phyloP scores from a whole-genome alignment of 2,888 invertebrate species.

The Amphiduros pacificus region DNA sequence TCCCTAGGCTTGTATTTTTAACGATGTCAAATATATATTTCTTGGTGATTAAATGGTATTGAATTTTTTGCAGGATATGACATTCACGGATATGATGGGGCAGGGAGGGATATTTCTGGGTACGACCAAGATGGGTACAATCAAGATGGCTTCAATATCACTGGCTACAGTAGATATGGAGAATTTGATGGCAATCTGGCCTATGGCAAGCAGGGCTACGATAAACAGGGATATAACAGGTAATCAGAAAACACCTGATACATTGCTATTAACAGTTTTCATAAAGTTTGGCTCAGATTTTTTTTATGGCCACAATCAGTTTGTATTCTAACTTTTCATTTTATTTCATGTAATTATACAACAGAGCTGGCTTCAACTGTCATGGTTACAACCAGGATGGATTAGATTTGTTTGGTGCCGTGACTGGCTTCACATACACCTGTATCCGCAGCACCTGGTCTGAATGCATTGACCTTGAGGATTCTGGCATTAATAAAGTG shows the following conservation, averaged over 20 bases:
- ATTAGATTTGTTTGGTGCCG: slow-evolving; percentile 36
- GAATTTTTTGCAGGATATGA: slow-evolving; percentile 42
- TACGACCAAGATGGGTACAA: slow-evolving; percentile 51
- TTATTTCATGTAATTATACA: background rate
- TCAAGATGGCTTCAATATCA: slow-evolving; percentile 49
- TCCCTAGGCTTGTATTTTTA: too few relatives aligned
- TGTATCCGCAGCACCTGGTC: background rate
- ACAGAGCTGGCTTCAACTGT: slow-evolving; percentile 51
- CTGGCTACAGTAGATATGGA: slow-evolving; percentile 41
- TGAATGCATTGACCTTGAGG: too few relatives aligned
- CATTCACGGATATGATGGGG: slow-evolving; percentile 44
- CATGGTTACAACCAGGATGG: slow-evolving; percentile 46
- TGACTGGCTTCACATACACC: background rate
- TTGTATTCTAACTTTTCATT: background rate
- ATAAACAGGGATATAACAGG: slow-evolving; percentile 52
- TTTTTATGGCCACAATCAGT: background rate
- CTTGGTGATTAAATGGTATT: too few relatives aligned
- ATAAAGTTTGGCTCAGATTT: background rate
- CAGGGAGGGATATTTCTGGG: slow-evolving; percentile 38
- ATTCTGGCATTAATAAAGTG: too few relatives aligned
- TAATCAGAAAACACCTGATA: too few relatives aligned
- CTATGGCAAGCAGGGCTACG: slow-evolving; percentile 45
- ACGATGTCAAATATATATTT: too few relatives aligned
- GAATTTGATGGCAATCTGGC: slow-evolving; percentile 53
- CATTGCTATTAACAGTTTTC: too few relatives aligned